These are phyloP conservation scores for Enteromius radiatus DNA, from an alignment of 2,797 vertebrate genomes.

Conservation along the genomic window DNA sequence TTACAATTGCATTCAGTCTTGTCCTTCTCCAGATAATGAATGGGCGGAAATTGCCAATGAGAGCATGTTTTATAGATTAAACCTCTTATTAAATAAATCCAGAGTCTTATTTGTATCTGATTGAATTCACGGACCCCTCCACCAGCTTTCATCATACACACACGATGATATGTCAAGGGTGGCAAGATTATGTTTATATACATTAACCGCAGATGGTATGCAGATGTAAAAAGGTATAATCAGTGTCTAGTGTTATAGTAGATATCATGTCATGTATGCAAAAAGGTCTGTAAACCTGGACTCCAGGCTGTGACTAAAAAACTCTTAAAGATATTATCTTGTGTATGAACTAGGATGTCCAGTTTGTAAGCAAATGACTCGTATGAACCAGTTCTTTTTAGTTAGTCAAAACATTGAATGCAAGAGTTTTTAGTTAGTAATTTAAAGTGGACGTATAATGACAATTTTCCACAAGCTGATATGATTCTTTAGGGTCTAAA, in stretches of 20 bases:
- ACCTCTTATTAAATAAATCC: constrained; percentile 36
- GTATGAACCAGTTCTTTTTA: not conserved
- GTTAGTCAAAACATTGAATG: not conserved
- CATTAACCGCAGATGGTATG: not conserved
- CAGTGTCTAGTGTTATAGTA: not conserved
- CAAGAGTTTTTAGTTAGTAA: not conserved
- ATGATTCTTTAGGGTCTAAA: too few relatives aligned
- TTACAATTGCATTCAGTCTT: constrained; percentile 51
- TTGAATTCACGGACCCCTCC: constrained; percentile 25
- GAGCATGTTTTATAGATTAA: constrained; percentile 50
- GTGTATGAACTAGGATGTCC: not conserved
- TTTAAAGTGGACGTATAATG: not conserved
- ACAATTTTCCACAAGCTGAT: too few relatives aligned
- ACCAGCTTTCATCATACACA: not conserved
- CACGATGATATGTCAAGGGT: not conserved
- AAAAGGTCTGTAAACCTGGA: not conserved
- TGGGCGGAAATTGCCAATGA: constrained; percentile 37
- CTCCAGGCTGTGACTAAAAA: not conserved
- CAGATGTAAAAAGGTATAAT: not conserved
- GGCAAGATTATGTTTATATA: not conserved
- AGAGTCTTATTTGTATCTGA: constrained; percentile 3
- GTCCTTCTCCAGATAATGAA: constrained; percentile 45
- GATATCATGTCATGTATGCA: constrained; percentile 3
- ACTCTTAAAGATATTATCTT: not conserved
- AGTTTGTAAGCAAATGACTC: not conserved